Evolutionary conservation across 2,888 invertebrate genomes (phyloP), one percentile per base, ranked within the genome.

Genomic region (Platycheirus rosarum): DNA sequence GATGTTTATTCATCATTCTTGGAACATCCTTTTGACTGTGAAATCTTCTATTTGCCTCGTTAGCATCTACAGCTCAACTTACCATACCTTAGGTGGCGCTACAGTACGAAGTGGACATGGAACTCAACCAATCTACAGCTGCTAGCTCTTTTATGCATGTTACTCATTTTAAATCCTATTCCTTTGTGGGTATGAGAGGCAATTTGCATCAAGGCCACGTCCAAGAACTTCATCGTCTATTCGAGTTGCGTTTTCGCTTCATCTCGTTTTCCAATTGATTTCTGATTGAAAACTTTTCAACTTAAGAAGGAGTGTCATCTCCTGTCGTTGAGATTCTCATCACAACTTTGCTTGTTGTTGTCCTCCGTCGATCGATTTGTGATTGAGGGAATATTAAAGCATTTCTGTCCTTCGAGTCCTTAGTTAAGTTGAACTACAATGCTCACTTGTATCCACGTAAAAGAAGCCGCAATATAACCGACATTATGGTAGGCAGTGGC

Each of bases 181-280:
- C n/a, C n/a, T n/a, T n/a, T n/a, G n/a, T n/a, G n/a, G n/a, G n/a
- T n/a, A n/a, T n/a, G n/a, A 57, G 42, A 48, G 35, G 37, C 44
- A 70, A 80, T 75, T 75, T 80, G 75, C 70, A 66, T 70, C 70
- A 75, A 74, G 65, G 48, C 60, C 80, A 75, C 80, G 80, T 80
- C 70, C 65, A 35, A 70, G 16, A 18, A 26, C 65, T 75, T 70
- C 80, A 80, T 80, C 70, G 32, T 46, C 51, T 66, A 80, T 80
- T 70, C 80, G 40, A 35, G 51, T 14, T 66, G 29, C 80, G 75
- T 75, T 70, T 75, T 53, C 40, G 68, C 66, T 70, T 80, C 75
- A 80, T 75, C 80, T 80, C 80, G 65, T 75, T 80, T 80, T 80
- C 80, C 80, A 70, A 80, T 80, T 80, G 80, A 80, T 80, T 80